Conservation (phyloP, 92 coral and sea anemone genomes). For the Porites cylindrica region DNA sequence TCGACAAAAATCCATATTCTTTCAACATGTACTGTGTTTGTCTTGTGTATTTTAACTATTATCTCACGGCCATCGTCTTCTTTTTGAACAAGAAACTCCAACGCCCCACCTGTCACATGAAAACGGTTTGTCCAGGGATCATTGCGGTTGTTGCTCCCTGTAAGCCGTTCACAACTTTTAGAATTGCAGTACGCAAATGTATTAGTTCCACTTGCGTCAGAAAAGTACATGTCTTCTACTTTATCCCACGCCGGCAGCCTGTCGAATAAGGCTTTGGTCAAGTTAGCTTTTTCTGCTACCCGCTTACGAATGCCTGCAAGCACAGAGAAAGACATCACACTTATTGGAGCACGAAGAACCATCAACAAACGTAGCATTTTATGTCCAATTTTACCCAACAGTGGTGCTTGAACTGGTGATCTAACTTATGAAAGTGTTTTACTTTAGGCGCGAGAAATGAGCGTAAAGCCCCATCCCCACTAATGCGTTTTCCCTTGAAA, state of each 20-base stretch:
- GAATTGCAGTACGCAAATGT: background rate
- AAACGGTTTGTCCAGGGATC: slow-evolving; percentile 1
- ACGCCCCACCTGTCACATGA: background rate
- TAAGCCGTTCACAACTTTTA: background rate
- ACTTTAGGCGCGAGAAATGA: too few relatives aligned
- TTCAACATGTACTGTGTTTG: background rate
- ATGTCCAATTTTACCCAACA: too few relatives aligned
- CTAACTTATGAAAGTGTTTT: too few relatives aligned
- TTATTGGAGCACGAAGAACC: too few relatives aligned
- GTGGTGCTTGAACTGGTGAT: too few relatives aligned
- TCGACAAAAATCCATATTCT: background rate
- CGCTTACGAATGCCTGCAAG: slow-evolving; percentile 2
- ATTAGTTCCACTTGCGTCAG: background rate
- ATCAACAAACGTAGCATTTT: too few relatives aligned
- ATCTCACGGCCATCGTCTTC: background rate
- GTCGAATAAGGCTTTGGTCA: background rate
- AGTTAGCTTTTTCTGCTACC: background rate
- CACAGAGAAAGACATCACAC: background rate
- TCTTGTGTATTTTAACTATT: background rate
- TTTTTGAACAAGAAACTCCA: background rate
- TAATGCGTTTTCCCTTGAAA: too few relatives aligned
- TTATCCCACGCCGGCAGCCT: too few relatives aligned
- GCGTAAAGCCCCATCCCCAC: too few relatives aligned
- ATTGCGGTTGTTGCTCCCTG: background rate
- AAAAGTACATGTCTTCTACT: background rate